Evolutionary conservation across 2,797 vertebrate species (phyloP).

Genomic region (Channallabes apus): DNA sequence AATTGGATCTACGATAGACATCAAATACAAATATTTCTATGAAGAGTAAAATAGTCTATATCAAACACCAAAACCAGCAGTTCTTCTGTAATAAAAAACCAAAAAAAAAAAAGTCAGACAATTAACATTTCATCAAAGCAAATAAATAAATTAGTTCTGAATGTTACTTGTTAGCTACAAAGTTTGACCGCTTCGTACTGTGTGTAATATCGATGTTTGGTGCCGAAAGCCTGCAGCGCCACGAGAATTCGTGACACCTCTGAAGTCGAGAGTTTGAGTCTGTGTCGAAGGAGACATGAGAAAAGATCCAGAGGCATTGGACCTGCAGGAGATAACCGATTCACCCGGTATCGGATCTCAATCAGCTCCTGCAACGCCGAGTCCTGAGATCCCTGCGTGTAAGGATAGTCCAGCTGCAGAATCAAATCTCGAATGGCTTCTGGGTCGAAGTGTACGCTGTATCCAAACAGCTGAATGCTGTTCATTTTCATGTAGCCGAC

Average conservation of each 20-base stretch:
- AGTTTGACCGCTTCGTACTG: conserved; percentile 95
- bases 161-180: conserved; percentile 84
- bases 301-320: conserved; percentile 89
- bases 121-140: conserved; percentile 21
- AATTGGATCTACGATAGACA: conserved; percentile 55
- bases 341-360: conserved; percentile 91
- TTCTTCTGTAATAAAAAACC: conserved; percentile 11
- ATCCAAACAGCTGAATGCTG: conserved; percentile 95
- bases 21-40: conserved; percentile 61
- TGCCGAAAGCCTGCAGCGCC: conserved; percentile 89
- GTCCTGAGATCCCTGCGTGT: conserved; percentile 97
- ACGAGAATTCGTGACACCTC: conserved; percentile 92
- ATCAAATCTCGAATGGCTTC: conserved; percentile 97
- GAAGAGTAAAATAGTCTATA: conserved; percentile 69
- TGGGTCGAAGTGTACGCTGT: conserved; percentile 97
- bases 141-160: conserved; percentile 51
- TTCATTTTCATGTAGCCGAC: conserved; percentile 96
- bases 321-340: conserved; percentile 92
- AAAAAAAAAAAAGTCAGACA: conserved; percentile 25
- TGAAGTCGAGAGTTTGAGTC: conserved; percentile 90
- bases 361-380: conserved; percentile 92
- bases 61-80: conserved; percentile 68
- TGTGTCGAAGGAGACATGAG: conserved; percentile 92
- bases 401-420: conserved; percentile 96
- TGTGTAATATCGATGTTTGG: conserved; percentile 87